Base-by-base conservation (phyloP, 2,113 vertebrate species). In the Gymnocephalus cernua region DNA sequence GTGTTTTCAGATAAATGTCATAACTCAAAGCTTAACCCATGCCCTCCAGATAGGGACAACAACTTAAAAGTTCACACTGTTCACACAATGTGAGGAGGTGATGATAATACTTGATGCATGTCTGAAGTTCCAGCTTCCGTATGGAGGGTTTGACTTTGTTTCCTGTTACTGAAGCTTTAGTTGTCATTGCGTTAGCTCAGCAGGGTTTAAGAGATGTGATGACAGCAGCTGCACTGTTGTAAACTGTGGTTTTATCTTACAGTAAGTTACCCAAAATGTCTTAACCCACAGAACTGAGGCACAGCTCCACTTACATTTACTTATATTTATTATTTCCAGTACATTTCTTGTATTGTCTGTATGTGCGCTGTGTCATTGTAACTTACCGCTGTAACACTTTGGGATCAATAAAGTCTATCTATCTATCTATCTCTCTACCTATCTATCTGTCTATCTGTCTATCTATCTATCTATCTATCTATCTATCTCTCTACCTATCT, bases 111-210 rank as follows among this genome's bases (percentile, higher is more conserved):
- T 51, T 67, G n/a, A 67, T 56, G 38, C 38, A 38, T 41, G 38
- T 41, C 38, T 41, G 9, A 41, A 41, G 38, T 8, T 41, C 38
- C 38, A 41, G 74, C 59, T 84, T 86, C 79, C 82, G 87, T 85
- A 54, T 72, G 57, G 15, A 86, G 81, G 48, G 63, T 64, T 84
- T 84, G 76, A 79, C 25, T 86, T 76, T 81, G 82, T 91, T 93
- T 94, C 91, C 91, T 88, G 83, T 88, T 54, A 23, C 74, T 77
- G 62, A 81, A 65, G 32, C 16, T 29, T 23, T 7, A 18, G 19
- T 53, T 80, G 1, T 61, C 21, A 7, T 14, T 27, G 1, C 32
- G 4, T 32, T 32, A 32, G 32, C 32, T 32, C 32, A 32, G 32
- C 4, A 32, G 32, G 32, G 32, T 32, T 32, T 32, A 32, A 32